These are phyloP conservation scores for Plodia interpunctella DNA, from an alignment of 1,140 invertebrate genomes.

Conservation along the genomic window DNA sequence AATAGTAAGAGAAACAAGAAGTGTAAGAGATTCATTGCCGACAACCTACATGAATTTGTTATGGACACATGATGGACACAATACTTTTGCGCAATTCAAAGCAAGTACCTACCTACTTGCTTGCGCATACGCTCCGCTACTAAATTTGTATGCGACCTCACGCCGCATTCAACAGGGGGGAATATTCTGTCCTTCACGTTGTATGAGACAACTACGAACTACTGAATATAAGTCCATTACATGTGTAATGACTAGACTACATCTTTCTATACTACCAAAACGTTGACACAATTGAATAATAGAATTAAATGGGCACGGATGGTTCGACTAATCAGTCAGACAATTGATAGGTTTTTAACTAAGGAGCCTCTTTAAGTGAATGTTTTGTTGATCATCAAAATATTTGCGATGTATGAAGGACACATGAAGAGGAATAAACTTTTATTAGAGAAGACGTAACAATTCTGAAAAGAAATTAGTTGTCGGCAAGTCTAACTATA, in stretches of 20 bases:
- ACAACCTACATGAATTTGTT: not conserved
- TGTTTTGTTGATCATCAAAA: not conserved
- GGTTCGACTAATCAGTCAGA: too few relatives aligned
- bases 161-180: conserved; percentile 22
- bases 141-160: conserved; percentile 49
- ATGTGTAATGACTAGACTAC: not conserved
- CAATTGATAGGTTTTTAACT: too few relatives aligned
- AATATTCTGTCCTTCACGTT: not conserved
- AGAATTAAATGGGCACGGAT: too few relatives aligned
- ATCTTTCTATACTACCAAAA: too few relatives aligned
- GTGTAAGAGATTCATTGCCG: not conserved
- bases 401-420: not conserved
- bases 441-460: not conserved
- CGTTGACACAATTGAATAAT: too few relatives aligned
- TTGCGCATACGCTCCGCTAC: conserved; percentile 21
- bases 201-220: not conserved
- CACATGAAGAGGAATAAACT: too few relatives aligned
- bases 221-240: not conserved
- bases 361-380: not conserved
- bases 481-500: too few relatives aligned
- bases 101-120: conserved; percentile 7
- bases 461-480: not conserved
- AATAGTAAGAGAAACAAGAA: too few relatives aligned
- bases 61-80: not conserved
- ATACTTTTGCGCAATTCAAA: not conserved